phyloP scores from a whole-genome alignment of 2,888 invertebrate species.

The Hecatera dysodea region DNA sequence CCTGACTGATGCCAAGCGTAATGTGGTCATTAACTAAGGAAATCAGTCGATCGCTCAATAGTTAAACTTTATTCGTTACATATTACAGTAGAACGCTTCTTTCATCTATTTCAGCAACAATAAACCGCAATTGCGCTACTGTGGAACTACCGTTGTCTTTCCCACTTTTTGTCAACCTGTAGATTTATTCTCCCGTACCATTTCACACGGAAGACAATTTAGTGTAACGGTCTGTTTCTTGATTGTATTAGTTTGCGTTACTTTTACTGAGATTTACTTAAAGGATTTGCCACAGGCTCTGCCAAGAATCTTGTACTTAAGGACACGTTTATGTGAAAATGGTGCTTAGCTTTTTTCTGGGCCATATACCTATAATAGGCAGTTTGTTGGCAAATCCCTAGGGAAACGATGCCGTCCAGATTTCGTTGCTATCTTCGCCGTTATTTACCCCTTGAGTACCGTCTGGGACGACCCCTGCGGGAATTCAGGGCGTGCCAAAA shows the following conservation, averaged over 20 bases:
- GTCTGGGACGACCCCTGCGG: slow-evolving; percentile 18
- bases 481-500: slow-evolving; percentile 36
- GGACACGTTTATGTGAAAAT: background rate
- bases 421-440: slow-evolving; percentile 38
- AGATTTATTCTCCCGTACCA: slow-evolving; percentile 12
- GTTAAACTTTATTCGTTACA: background rate
- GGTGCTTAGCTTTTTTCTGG: slow-evolving; percentile 18
- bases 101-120: background rate
- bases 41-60: background rate
- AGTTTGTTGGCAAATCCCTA: slow-evolving; percentile 21
- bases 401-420: slow-evolving; percentile 31
- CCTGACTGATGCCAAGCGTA: too few species aligned
- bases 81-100: background rate
- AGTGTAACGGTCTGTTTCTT: slow-evolving; percentile 25
- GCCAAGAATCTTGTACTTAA: slow-evolving; percentile 15
- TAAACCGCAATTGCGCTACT: background rate
- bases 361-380: slow-evolving; percentile 10
- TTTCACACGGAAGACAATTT: slow-evolving; percentile 14
- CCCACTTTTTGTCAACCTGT: background rate
- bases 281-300: slow-evolving; percentile 1
- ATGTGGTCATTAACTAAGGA: background rate
- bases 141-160: background rate
- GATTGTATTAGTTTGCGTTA: slow-evolving; percentile 38
- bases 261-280: slow-evolving; percentile 34
- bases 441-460: slow-evolving; percentile 55